These are phyloP conservation scores for Heliothis subflexa DNA, from an alignment of 1,140 invertebrate species.

Conservation along the genomic window DNA sequence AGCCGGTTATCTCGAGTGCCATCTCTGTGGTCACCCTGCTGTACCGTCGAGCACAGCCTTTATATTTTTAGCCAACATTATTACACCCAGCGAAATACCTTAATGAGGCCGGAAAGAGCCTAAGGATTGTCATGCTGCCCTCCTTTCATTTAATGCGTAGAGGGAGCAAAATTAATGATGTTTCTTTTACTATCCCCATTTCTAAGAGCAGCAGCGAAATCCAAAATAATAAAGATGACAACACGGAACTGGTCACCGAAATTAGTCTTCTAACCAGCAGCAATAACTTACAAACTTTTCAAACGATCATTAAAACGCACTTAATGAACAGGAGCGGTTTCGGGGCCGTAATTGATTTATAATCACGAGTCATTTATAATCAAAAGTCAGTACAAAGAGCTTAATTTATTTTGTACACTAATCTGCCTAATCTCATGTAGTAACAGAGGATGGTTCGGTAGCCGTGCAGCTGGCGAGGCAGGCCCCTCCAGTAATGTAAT, in stretches of 20 bases:
- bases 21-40: conserved; percentile 34
- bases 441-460: conserved; percentile 30
- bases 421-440: conserved; percentile 21
- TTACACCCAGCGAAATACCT: conserved; percentile 23
- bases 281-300: neutral
- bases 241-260: neutral
- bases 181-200: conserved; percentile 29
- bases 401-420: conserved; percentile 26
- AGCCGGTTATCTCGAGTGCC: conserved; percentile 45
- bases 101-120: conserved; percentile 39
- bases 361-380: conserved; percentile 19
- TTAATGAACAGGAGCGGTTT: neutral
- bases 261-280: neutral
- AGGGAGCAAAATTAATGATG: conserved; percentile 33
- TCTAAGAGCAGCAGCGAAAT: conserved; percentile 9
- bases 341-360: neutral
- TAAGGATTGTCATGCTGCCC: conserved; percentile 10
- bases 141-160: conserved; percentile 8
- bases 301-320: conserved; percentile 11
- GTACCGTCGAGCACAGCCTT: conserved; percentile 22
- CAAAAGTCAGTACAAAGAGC: neutral
- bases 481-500: conserved; percentile 27
- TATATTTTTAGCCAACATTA: conserved; percentile 39
- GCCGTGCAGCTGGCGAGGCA: neutral
- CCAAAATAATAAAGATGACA: conserved; percentile 17